Evolutionary conservation across 2,888 invertebrate species (phyloP), one percentile per base, ranked within the genome.

Genomic region (Lymantria dispar): DNA sequence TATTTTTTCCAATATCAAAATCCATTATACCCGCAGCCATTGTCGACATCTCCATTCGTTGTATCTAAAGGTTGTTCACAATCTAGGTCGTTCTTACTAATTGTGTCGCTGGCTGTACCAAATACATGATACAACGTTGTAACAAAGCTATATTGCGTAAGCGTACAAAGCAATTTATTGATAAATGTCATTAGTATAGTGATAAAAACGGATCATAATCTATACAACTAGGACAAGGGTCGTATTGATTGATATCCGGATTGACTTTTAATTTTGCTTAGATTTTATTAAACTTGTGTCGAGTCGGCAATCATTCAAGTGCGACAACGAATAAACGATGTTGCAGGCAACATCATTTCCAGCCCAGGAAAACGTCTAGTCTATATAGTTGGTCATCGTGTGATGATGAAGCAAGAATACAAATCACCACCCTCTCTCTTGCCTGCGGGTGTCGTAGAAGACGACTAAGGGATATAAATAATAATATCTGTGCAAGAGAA

Each of bases 161-260:
- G 76, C 77, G 66, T 71, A 58, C 72, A 68, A 70, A 68, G 68
- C 70, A 76, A 74, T 76, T 76, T 77, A 79, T 80, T 74, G 76
- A 77, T 76, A 82, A 86, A 83, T 82, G 78, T 77, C 79, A 79
- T 80, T 78, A 76, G 64, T 75, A 75, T 68, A 64, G 72, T 70
- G 68, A 69, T 70, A 71, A 73, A 22, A 72, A 60, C 64, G 59
- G 66, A 69, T 75, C 56, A 57, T 62, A 68, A 68, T 73, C 70
- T 69, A 56, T 58, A 57, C 58, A 69, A 64, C 51, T 60, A 51
- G 52, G 41, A 50, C 49, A 42, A 54, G 54, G 61, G 58, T 54
- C 54, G 49, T 30, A 15, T 42, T 42, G 47, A 46, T 52, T 50
- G 22, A 60, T 52, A 46, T 42, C 43, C 11, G 12, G 14, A 40